phyloP scores from a whole-genome alignment of 2,888 invertebrate genomes.

The Ischnura elegans region DNA sequence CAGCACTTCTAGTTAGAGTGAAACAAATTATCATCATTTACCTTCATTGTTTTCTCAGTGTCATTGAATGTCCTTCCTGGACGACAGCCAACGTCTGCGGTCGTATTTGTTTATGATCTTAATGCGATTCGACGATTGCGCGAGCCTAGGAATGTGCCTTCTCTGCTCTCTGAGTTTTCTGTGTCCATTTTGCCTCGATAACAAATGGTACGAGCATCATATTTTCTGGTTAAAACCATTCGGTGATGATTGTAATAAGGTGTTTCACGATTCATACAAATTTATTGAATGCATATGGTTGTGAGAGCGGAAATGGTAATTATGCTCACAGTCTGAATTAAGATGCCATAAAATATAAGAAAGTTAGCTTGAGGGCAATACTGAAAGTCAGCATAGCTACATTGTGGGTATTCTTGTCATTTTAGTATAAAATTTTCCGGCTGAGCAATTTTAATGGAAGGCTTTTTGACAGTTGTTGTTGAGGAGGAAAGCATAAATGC shows the following conservation, averaged over 20 bases:
- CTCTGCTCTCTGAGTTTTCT: background rate
- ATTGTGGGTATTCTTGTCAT: no score
- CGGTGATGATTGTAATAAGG: background rate
- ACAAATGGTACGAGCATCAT: background rate
- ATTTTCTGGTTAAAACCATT: background rate
- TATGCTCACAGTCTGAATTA: no score
- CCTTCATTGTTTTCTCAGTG: background rate
- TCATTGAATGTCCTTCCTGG: constrained; percentile 14
- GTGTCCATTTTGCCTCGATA: background rate
- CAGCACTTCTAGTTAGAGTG: constrained; percentile 18
- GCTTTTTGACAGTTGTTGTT: no score
- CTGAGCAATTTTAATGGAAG: no score
- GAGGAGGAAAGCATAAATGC: no score
- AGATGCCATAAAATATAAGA: no score
- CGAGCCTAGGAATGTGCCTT: background rate
- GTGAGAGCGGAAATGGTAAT: no score
- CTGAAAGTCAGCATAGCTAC: no score
- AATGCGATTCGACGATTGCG: constrained; percentile 25
- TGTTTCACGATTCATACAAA: background rate
- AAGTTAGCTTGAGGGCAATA: no score
- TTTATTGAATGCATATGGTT: background rate
- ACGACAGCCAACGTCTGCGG: background rate
- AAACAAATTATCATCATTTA: constrained; percentile 49
- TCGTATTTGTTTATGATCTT: constrained; percentile 40
- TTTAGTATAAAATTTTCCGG: no score